These are phyloP conservation scores for Eudasyphora cyanicolor DNA, from an alignment of 2,888 invertebrate genomes.

Conservation along the genomic window DNA sequence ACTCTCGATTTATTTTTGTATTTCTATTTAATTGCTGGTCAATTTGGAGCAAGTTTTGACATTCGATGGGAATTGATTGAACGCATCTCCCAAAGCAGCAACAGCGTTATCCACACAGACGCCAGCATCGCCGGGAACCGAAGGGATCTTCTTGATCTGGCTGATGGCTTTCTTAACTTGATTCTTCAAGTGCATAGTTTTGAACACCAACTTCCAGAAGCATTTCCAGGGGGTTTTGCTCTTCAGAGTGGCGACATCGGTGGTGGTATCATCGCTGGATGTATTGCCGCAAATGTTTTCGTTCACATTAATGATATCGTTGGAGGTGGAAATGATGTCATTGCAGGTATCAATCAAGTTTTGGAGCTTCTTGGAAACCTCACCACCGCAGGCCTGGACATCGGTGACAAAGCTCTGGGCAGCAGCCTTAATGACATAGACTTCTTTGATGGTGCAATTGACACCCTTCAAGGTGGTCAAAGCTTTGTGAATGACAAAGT, in stretches of 20 bases:
- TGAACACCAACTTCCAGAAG: slow-evolving; percentile 30
- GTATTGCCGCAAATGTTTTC: slow-evolving; percentile 23
- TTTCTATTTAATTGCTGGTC: not conserved
- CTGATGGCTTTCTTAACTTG: slow-evolving; percentile 15
- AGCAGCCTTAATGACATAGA: slow-evolving; percentile 1
- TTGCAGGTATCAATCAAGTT: slow-evolving; percentile 27
- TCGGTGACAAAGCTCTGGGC: slow-evolving; percentile 10
- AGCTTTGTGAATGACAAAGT: slow-evolving; percentile 25
- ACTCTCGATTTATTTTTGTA: not conserved
- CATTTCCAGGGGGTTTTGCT: slow-evolving; percentile 3
- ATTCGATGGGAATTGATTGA: slow-evolving; percentile 69
- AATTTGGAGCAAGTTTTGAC: slow-evolving; percentile 70
- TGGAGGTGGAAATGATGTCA: slow-evolving; percentile 19
- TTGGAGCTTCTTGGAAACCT: slow-evolving; percentile 37
- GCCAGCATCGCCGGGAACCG: not conserved
- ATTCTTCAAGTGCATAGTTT: slow-evolving; percentile 14
- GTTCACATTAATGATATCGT: slow-evolving; percentile 42
- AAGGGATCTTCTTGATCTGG: slow-evolving; percentile 24
- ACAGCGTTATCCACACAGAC: slow-evolving; percentile 56
- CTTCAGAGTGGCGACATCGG: not conserved
- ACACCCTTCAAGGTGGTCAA: slow-evolving; percentile 46
- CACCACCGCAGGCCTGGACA: slow-evolving; percentile 31
- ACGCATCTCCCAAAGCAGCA: slow-evolving; percentile 64
- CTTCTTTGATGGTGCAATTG: slow-evolving; percentile 45
- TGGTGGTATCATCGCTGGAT: not conserved